Evolutionary conservation across 2,797 vertebrate genomes (phyloP), one percentile per base, ranked within the genome.

Genomic region (Dipus sagitta): DNA sequence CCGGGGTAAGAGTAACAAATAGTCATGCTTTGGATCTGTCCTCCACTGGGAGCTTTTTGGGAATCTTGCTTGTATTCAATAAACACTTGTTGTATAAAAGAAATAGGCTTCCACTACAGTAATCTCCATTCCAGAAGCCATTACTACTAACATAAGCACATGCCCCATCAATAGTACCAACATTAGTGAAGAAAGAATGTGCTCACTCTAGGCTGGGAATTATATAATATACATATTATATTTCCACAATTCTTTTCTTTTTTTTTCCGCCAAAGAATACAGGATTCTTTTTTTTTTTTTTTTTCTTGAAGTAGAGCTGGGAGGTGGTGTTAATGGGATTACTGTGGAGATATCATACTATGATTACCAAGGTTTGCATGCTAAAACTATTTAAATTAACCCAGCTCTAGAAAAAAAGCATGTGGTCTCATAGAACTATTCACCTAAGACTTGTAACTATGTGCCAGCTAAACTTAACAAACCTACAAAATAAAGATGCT

Each of bases 81-180:
- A 68, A 86, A 81, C 42, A 81, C 13, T 87, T 92, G 24, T 65
- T 87, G 62, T 74, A 68, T 92, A 8, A 96, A 81, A 87, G 30
- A 17, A n/a, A 86, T 30, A 71, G 26, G 4, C n/a, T 72, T 83
- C 90, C 92, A 94, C 38, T 24, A 52, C 0, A 47, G 60, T 18
- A 47, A 86, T 85, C 68, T 65, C 71, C 26, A 90, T 60, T 47
- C 87, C 67, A 78, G 60, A 89, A 81, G 28, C 12, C 26, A 52
- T 60, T 60, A n/a, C 52, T 75, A 64, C 47, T 32, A 26, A 52
- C 68, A 77, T 64, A 71, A 32, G 17, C 17, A 28, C 65, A 23
- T 1, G 24, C 21, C 9, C 26, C 90, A 60, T 52, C n/a, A 58
- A 30, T 28, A 67, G 32, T n/a, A 64, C 42, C 47, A 52, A 42